Percentiles rank a stretch among this genome's conserved stretches.
phyloP scores from a whole-genome alignment of 2,888 invertebrate genomes.

The Bursaphelenchus okinawaensis region DNA sequence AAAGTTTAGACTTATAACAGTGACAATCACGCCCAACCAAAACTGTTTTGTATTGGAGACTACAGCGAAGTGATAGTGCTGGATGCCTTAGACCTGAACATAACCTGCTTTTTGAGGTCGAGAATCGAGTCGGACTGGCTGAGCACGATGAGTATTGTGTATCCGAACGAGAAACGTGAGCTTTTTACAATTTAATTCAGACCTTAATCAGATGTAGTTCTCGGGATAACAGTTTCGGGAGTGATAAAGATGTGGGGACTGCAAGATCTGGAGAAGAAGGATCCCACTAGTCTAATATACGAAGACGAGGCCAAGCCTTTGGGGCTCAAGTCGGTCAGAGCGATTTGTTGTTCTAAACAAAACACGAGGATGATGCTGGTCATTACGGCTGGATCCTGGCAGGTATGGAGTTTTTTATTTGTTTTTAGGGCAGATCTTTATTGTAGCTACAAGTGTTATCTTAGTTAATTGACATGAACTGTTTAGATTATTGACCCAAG shows the following conservation, averaged over 20 bases:
- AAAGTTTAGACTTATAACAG: constrained; percentile 8
- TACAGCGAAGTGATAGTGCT: constrained; percentile 94
- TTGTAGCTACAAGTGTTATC: no score
- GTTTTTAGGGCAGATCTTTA: no score
- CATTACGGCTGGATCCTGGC: constrained; percentile 93
- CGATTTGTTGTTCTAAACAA: constrained; percentile 81
- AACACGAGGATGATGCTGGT: constrained; percentile 94
- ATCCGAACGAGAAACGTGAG: constrained; percentile 47
- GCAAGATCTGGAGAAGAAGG: constrained; percentile 46
- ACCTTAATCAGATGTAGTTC: constrained; percentile 37
- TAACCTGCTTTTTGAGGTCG: constrained; percentile 82
- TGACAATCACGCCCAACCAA: constrained; percentile 59
- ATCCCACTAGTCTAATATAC: constrained; percentile 64
- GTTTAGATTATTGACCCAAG: constrained; percentile 73
- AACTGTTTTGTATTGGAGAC: constrained; percentile 90
- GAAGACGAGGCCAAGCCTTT: constrained; percentile 96
- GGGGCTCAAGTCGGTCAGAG: constrained; percentile 83
- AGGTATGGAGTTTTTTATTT: constrained; percentile 64
- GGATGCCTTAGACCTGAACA: constrained; percentile 89
- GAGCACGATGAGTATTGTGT: constrained; percentile 80
- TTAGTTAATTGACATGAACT: background rate
- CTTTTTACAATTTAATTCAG: background rate
- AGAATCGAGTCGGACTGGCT: constrained; percentile 98
- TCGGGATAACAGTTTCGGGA: constrained; percentile 54
- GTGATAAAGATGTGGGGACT: constrained; percentile 57